phyloP scores from a whole-genome alignment of 2,888 invertebrate genomes.

The Drosophila subquinaria region DNA sequence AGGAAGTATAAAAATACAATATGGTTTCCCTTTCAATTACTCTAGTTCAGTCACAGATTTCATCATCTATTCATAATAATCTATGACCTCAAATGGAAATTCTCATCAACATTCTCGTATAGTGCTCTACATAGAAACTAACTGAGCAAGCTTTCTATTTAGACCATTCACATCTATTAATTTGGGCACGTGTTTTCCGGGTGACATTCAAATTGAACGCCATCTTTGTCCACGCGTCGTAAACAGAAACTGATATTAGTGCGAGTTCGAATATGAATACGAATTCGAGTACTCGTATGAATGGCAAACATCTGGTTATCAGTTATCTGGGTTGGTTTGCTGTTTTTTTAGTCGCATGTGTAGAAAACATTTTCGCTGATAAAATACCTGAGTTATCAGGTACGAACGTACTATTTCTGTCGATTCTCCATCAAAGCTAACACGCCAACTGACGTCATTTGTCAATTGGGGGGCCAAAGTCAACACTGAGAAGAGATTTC shows the following conservation, averaged over 20 bases:
- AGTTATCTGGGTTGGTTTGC: constrained; percentile 43
- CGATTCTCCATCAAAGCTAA: constrained; percentile 27
- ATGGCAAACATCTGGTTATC: constrained; percentile 58
- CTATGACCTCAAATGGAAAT: not conserved
- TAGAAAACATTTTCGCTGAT: constrained; percentile 57
- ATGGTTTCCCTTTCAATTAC: not conserved
- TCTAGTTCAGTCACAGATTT: not conserved
- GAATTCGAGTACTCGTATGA: constrained; percentile 13
- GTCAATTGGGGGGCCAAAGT: constrained; percentile 55
- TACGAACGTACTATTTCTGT: constrained; percentile 43
- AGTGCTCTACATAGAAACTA: not conserved
- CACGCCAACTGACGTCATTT: constrained; percentile 57
- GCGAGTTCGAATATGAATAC: not conserved
- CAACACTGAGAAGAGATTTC: constrained; percentile 25
- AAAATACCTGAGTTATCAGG: constrained; percentile 73
- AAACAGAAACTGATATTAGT: constrained; percentile 51
- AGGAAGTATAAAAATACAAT: not conserved
- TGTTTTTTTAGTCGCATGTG: constrained; percentile 47
- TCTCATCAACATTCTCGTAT: not conserved
- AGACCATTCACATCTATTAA: constrained; percentile 28
- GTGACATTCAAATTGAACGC: constrained; percentile 40
- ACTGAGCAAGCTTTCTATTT: constrained; percentile 1
- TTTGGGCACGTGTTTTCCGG: constrained; percentile 45
- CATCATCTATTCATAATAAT: constrained; percentile 1
- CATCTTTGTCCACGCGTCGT: constrained; percentile 13